Conservation (phyloP, 2,113 vertebrate genomes). For the Crocuta crocuta region DNA sequence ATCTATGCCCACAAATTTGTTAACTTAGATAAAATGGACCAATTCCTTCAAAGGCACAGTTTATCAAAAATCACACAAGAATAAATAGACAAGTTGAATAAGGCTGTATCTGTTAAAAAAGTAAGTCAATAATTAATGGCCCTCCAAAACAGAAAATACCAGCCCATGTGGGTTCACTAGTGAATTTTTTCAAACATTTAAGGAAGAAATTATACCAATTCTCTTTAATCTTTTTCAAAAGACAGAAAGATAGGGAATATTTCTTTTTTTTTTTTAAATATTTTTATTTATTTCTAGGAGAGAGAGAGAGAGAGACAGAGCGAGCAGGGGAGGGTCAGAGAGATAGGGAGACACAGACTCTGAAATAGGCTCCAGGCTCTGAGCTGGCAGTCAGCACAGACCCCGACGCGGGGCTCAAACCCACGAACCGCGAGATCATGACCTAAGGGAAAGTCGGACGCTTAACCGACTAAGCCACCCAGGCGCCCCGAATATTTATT, state of each 20-base stretch:
- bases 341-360: too few relatives aligned
- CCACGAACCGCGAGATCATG: too few relatives aligned
- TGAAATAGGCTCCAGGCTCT: too few relatives aligned
- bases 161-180: background rate
- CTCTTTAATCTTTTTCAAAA: background rate
- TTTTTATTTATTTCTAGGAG: too few relatives aligned
- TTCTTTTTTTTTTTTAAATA: too few relatives aligned
- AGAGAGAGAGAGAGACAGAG: too few relatives aligned
- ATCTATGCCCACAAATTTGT: background rate
- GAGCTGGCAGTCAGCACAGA: too few relatives aligned
- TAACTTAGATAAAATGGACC: background rate
- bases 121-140: background rate
- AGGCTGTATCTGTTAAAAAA: background rate
- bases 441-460: too few relatives aligned
- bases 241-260: background rate
- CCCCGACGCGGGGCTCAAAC: too few relatives aligned
- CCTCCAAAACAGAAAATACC: background rate
- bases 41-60: background rate
- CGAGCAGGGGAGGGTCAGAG: too few relatives aligned
- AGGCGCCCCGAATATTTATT: background rate
- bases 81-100: background rate
- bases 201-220: background rate
- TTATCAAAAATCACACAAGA: background rate
- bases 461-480: too few relatives aligned
- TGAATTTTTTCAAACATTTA: background rate